These are phyloP conservation scores for Mellilla xanthometata DNA, from an alignment of 2,888 invertebrate species.

Conservation along the genomic window DNA sequence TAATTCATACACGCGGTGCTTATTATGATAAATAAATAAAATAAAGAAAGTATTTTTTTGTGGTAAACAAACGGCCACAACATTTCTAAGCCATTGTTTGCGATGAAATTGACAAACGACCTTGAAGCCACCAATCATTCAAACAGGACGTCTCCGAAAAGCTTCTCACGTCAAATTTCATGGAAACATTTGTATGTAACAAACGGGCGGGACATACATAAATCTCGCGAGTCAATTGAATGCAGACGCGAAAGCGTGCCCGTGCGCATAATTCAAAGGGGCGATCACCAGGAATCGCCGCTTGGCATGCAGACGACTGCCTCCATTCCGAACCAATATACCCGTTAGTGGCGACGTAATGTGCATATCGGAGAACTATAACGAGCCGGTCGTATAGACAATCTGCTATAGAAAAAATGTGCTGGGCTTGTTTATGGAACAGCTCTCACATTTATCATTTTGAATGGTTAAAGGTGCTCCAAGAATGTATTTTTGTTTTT, in stretches of 20 bases:
- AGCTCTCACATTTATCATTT: constrained; percentile 11
- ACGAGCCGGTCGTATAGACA: constrained; percentile 35
- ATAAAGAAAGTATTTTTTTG: too few species aligned
- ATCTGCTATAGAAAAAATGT: constrained; percentile 19
- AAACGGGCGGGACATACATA: constrained; percentile 60
- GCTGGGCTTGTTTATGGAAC: constrained; percentile 10
- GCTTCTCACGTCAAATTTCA: constrained; percentile 58
- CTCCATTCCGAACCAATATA: constrained; percentile 74
- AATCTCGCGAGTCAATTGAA: constrained; percentile 71
- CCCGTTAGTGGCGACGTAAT: constrained; percentile 74
- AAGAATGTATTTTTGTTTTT: too few species aligned
- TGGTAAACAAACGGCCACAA: too few species aligned
- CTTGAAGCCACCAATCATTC: constrained; percentile 22
- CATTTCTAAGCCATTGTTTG: too few species aligned
- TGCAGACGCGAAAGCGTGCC: constrained; percentile 71
- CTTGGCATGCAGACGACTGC: constrained; percentile 75
- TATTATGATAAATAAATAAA: too few species aligned
- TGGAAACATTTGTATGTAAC: constrained; percentile 66
- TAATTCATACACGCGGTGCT: too few species aligned
- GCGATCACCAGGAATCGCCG: constrained; percentile 76
- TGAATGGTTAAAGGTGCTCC: background rate
- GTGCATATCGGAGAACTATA: constrained; percentile 63
- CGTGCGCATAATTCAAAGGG: constrained; percentile 78
- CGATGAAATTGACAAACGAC: background rate
- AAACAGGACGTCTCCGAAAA: constrained; percentile 25